Evolutionary conservation across 2,113 vertebrate species (phyloP).

Genomic region (Calidris pygmaea): DNA sequence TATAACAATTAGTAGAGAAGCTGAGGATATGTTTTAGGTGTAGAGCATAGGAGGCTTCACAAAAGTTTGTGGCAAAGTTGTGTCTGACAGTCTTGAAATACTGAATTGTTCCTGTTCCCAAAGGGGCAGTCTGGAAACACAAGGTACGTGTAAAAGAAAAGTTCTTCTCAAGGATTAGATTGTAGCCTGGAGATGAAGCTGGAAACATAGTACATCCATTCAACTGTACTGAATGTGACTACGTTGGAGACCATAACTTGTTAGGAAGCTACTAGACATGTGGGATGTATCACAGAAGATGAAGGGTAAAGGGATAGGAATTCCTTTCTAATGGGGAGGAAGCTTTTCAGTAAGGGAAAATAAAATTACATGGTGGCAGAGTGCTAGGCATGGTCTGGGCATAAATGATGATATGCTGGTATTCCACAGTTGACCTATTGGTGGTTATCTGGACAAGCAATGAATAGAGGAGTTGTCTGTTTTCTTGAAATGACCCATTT

Average conservation of each 20-base stretch:
- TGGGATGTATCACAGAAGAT: not conserved
- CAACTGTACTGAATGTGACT: not conserved
- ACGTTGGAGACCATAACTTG: not conserved
- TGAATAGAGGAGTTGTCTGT: not conserved
- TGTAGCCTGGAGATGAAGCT: not conserved
- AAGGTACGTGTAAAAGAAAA: not conserved
- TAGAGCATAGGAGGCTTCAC: not conserved
- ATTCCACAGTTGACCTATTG: not conserved
- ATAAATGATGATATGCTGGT: not conserved
- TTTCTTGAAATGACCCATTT: not conserved
- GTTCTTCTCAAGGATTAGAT: not conserved
- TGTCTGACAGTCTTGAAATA: not conserved
- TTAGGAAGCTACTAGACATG: not conserved
- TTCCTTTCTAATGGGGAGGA: not conserved
- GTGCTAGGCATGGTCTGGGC: not conserved
- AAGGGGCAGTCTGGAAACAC: not conserved
- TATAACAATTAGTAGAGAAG: not conserved
- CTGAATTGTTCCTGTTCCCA: not conserved
- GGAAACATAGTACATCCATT: not conserved
- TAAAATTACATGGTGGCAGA: rapidly evolving
- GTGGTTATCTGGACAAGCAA: not conserved
- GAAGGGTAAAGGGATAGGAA: not conserved
- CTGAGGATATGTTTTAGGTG: not conserved
- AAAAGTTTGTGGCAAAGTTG: not conserved
- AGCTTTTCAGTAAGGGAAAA: not conserved